Evolutionary conservation across 2,797 vertebrate species (phyloP).

Genomic region (Poeciliopsis gracilis): DNA sequence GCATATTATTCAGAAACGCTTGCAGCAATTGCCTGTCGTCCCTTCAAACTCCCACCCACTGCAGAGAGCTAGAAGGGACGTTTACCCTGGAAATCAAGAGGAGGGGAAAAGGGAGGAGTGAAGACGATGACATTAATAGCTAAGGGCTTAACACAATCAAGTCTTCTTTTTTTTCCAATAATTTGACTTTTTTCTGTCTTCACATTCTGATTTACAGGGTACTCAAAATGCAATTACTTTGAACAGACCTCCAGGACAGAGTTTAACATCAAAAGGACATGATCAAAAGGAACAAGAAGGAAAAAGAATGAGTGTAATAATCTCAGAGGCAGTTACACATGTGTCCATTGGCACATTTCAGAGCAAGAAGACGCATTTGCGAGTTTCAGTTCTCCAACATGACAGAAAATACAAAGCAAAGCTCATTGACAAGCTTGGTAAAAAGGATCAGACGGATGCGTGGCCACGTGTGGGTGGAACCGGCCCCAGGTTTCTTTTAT

Average conservation of each 20-base stretch:
- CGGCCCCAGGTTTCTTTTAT: conserved; percentile 50
- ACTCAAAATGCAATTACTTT: conserved; percentile 64
- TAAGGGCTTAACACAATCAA: conserved; percentile 57
- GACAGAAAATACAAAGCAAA: conserved; percentile 26
- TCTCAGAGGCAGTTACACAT: conserved; percentile 1
- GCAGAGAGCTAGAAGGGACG: conserved; percentile 54
- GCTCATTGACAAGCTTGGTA: background rate
- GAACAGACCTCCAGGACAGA: conserved; percentile 56
- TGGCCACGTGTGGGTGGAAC: conserved; percentile 53
- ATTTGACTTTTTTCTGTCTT: conserved; percentile 17
- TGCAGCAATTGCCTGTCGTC: conserved; percentile 51
- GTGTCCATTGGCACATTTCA: background rate
- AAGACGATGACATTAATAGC: conserved; percentile 48
- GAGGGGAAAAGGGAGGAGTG: conserved; percentile 15
- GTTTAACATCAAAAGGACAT: conserved; percentile 47
- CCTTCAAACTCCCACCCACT: conserved; percentile 27
- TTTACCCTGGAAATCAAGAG: conserved; percentile 65
- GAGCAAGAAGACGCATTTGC: conserved; percentile 16
- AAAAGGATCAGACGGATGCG: conserved; percentile 47
- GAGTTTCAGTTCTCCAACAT: conserved; percentile 24
- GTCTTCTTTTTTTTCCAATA: conserved; percentile 15
- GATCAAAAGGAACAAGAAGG: conserved; percentile 13
- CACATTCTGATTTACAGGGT: conserved; percentile 64
- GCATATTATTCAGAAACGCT: conserved; percentile 74
- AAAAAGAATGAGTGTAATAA: conserved; percentile 11